Evolutionary conservation across 2,113 vertebrate species (phyloP), one percentile per base, ranked within the genome.

Genomic region (cattle (Bos taurus)): DNA sequence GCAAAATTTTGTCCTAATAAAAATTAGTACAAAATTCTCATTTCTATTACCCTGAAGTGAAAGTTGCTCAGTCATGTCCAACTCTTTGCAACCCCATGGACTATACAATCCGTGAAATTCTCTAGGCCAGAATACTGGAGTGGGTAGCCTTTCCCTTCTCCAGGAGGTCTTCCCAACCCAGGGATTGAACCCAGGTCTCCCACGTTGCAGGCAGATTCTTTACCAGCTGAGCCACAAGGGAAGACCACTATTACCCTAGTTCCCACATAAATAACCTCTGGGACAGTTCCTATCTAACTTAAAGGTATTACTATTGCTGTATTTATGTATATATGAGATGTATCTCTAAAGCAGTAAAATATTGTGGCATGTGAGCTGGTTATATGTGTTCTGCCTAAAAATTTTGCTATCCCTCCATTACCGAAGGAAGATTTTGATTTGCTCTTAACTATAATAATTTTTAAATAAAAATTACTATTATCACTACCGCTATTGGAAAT

Each of bases 1-100:
- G 57, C 90, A 93, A 93, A 92, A 62, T 28, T 62, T 84, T 95
- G 5, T 48, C 87, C 94, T 98, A 88, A 90, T 28, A 77, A 77
- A 77, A 26, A 97, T 94, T 82, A 86, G 30, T 95, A 81, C 93
- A 94, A 77, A 50, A 91, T 93, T 74, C 56, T 23, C 52, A 48
- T 74, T 74, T 11, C 11, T 48, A 36, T 48, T 74, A 30, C 26
- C 5, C 21, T 23, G 19, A 71, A 71, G n/a, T 40, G 67, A 71
- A 71, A 71, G 19, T 71, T 40, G 67, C 2, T 71, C n/a, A 40
- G 19, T 40, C 0, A 2, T 40, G 19, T 71, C n/a, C n/a, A 71
- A 13, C 67, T 71, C 67, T 71, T 40, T 71, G 36, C n/a, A 23
- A 40, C 8, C 16, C 62, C 62, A n/a, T 67, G 16, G 33, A n/a